Evolutionary conservation across 1,140 invertebrate species (phyloP), one percentile per base, ranked within the genome.

Genomic region (Leptinotarsa undecemlineata): DNA sequence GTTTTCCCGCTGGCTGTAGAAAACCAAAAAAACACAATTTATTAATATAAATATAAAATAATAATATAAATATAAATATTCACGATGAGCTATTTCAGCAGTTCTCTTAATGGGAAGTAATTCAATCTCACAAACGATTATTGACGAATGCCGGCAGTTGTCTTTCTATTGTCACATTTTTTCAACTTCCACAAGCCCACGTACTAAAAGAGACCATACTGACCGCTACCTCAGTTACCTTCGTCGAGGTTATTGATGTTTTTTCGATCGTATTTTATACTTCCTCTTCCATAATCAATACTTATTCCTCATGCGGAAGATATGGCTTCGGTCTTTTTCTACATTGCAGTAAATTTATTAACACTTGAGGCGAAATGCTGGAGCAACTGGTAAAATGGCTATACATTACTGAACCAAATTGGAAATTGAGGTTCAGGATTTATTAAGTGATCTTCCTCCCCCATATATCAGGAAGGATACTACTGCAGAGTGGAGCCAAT

Each of bases 261-360:
- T 51, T 63, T 57, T 74, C 48, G 66, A 70, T 74, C 73, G 67
- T 69, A 70, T 74, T 74, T 74, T 69, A 48, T 70, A 74, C 73
- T 72, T 72, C 71, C 71, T 72, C 26, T 72, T 72, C 71, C 33
- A 72, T 72, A 72, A 72, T 72, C 71, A 72, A 72, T 72, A 64
- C 71, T 64, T 72, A 72, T 72, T 48, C 33, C 63, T 8, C 20
- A 71, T 72, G 71, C 71, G 71, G 71, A 72, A 72, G 71, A 72
- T 42, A n/a, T 26, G 47, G 60, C 26, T 61, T 19, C 57, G 4
- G 20, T 72, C 60, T 72, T 72, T 72, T 72, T 72, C 60, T 72
- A 21, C 42, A 20, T 72, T 61, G 71, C 61, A 33, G 15, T 19
- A 64, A 72, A 72, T 72, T 72, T 64, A 63, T 72, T 64, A 64